Conservation (phyloP, 2,888 invertebrate species). For the Amiota mariae region DNA sequence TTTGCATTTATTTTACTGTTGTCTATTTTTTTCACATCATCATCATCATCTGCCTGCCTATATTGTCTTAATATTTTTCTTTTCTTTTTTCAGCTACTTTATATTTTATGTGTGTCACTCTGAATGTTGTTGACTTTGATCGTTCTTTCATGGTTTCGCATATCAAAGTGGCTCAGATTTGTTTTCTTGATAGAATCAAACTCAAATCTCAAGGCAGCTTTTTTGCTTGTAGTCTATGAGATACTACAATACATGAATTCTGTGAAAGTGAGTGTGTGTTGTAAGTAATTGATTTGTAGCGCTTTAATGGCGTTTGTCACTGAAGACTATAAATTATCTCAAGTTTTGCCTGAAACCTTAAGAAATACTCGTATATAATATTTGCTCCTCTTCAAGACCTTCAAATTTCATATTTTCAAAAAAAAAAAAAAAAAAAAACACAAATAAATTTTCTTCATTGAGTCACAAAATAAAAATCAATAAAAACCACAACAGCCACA, state of each 20-base stretch:
- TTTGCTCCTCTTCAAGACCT: no score
- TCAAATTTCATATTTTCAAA: background rate
- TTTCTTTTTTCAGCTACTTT: constrained; percentile 41
- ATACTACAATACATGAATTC: no score
- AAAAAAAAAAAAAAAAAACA: no score
- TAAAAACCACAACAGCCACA: constrained; percentile 34
- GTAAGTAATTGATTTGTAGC: constrained; percentile 48
- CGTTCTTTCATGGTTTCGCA: constrained; percentile 40
- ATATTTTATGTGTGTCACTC: constrained; percentile 28
- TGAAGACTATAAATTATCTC: constrained; percentile 50
- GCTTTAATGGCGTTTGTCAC: constrained; percentile 39
- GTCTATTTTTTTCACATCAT: background rate
- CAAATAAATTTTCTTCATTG: background rate
- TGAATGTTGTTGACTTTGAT: constrained; percentile 42
- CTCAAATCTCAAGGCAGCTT: no score
- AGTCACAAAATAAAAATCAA: constrained; percentile 51
- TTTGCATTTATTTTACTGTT: constrained; percentile 16
- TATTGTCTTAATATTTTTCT: constrained; percentile 5
- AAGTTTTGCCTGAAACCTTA: constrained; percentile 19
- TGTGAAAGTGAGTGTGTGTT: background rate
- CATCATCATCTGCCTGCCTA: background rate
- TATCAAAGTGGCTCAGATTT: constrained; percentile 30
- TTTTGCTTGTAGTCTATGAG: no score
- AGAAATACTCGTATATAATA: background rate
- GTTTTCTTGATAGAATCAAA: no score